phyloP scores from a whole-genome alignment of 2,888 invertebrate genomes.

The Epinotia demarniana region DNA sequence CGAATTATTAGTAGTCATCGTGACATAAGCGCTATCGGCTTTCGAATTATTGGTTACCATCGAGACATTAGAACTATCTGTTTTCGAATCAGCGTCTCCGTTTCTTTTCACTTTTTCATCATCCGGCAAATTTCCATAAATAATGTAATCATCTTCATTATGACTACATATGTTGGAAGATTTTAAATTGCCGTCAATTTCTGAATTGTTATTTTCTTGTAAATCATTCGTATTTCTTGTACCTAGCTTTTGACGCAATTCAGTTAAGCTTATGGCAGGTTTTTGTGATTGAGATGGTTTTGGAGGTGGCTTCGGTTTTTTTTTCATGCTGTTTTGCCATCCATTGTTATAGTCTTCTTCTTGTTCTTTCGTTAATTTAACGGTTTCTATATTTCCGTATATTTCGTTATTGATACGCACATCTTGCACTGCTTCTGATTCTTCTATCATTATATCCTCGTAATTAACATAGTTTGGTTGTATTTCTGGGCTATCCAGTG shows the following conservation, averaged over 20 bases:
- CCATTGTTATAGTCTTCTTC: constrained; percentile 9
- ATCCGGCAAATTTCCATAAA: constrained; percentile 56
- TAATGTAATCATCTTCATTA: neutral
- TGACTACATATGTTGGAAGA: neutral
- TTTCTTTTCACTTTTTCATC: constrained; percentile 56
- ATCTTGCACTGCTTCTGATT: neutral
- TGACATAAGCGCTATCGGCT: neutral
- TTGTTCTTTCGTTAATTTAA: constrained; percentile 6
- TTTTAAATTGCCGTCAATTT: constrained; percentile 8
- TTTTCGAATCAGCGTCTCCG: constrained; percentile 23
- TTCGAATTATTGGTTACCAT: neutral
- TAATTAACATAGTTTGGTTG: constrained; percentile 29
- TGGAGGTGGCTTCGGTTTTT: constrained; percentile 55
- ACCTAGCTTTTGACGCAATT: constrained; percentile 24
- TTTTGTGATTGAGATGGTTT: constrained; percentile 50
- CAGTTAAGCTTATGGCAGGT: constrained; percentile 14
- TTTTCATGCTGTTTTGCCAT: constrained; percentile 49
- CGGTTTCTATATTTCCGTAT: constrained; percentile 32
- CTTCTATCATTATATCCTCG: neutral
- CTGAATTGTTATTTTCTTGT: neutral
- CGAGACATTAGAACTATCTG: constrained; percentile 9
- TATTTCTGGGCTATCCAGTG: neutral
- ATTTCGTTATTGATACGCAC: neutral
- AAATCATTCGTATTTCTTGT: neutral
- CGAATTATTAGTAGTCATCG: constrained; percentile 1